These are phyloP conservation scores for Oikopleura albicans DNA, from an alignment of 23 tunicate genomes.

Conservation along the genomic window DNA sequence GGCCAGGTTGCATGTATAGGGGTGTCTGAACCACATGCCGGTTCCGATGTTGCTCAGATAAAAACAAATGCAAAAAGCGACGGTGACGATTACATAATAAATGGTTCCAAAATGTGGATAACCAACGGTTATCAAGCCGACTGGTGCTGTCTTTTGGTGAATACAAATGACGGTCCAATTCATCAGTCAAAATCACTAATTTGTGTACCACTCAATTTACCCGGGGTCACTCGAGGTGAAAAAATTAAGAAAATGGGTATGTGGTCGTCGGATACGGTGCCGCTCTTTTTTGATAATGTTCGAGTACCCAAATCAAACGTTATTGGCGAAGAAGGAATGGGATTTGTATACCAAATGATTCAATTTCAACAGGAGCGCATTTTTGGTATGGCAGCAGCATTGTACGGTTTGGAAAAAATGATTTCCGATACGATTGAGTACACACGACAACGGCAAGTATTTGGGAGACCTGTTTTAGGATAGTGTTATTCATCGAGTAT, in stretches of 20 bases:
- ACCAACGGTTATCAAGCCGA: conserved; percentile 82
- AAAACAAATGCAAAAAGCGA: conserved; percentile 54
- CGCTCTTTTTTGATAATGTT: conserved; percentile 59
- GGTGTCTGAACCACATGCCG: conserved; percentile 62
- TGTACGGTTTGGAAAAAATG: conserved; percentile 36
- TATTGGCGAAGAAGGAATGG: conserved; percentile 86
- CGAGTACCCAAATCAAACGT: conserved; percentile 52
- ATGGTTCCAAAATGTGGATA: conserved; percentile 97
- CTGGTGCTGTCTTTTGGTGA: conserved; percentile 75
- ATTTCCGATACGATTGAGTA: conserved; percentile 60
- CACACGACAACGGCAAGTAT: conserved; percentile 43
- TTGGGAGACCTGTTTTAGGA: conserved; percentile 41
- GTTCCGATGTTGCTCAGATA: conserved; percentile 80
- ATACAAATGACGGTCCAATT: conserved; percentile 39
- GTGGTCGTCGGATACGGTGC: conserved; percentile 55
- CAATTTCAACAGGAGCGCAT: conserved; percentile 86
- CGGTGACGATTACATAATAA: conserved; percentile 72
- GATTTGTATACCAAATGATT: conserved; percentile 81
- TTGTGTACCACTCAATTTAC: conserved; percentile 72
- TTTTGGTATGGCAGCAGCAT: conserved; percentile 23
- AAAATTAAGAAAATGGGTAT: conserved; percentile 73
- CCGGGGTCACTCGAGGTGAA: conserved; percentile 49
- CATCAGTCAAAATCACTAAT: conserved; percentile 70
- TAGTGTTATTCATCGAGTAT: too few species aligned
- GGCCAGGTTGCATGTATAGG: conserved; percentile 78